Evolutionary conservation across 2,888 invertebrate genomes (phyloP).

Genomic region (Nomada hirtipes): DNA sequence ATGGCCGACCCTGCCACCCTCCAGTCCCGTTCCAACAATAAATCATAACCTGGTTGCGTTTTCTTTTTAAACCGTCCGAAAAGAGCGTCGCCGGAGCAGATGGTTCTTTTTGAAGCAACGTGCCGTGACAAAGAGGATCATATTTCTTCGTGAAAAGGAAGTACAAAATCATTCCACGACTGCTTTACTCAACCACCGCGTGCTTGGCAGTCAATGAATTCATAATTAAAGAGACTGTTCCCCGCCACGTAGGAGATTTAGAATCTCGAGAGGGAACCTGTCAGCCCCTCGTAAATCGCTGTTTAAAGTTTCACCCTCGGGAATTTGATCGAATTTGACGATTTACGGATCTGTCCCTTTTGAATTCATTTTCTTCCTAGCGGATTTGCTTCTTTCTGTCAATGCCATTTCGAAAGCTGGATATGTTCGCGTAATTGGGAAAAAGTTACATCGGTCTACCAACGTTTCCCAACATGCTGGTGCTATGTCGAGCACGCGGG

Average conservation of each 20-base stretch:
- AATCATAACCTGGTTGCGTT: constrained; percentile 65
- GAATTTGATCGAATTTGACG: background rate
- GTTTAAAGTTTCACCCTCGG: constrained; percentile 27
- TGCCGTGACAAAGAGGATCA: constrained; percentile 51
- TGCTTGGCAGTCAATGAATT: constrained; percentile 45
- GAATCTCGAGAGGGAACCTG: constrained; percentile 34
- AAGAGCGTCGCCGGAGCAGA: constrained; percentile 43
- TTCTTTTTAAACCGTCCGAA: constrained; percentile 56
- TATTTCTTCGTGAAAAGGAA: constrained; percentile 47
- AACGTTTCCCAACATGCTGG: constrained; percentile 59
- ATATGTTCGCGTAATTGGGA: no score
- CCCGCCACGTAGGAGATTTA: constrained; percentile 30
- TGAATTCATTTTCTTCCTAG: no score
- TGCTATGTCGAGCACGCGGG: constrained; percentile 61
- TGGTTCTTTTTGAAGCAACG: constrained; percentile 44
- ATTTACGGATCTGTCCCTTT: no score
- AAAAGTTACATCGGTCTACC: background rate
- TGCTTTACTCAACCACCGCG: constrained; percentile 10
- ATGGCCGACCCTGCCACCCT: background rate
- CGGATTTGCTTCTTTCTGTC: no score
- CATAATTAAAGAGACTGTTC: constrained; percentile 42
- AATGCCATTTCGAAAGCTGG: no score
- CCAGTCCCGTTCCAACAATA: constrained; percentile 54
- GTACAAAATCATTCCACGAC: constrained; percentile 32
- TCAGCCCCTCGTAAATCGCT: constrained; percentile 39